A percentile compares a stretch with the other conserved stretches of the same genome.
These are phyloP conservation scores for Bombus confusus DNA, from an alignment of 1,140 invertebrate genomes.

Conservation along the genomic window DNA sequence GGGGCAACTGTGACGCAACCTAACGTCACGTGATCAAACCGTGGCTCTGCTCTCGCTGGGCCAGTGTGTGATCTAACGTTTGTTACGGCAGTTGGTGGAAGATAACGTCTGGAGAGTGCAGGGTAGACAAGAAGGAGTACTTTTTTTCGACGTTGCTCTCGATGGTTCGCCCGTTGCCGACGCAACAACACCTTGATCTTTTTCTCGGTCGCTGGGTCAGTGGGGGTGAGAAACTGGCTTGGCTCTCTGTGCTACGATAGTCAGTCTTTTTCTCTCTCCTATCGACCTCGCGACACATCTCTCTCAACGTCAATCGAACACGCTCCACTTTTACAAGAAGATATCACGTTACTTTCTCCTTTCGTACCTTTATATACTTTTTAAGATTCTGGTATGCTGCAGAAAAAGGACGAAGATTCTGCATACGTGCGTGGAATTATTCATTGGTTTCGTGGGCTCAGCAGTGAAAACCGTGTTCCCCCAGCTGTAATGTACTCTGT, in stretches of 20 bases:
- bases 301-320: conserved; percentile 17
- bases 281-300: conserved; percentile 77
- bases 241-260: conserved; percentile 79
- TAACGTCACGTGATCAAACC: conserved; percentile 72
- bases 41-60: conserved; percentile 77
- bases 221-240: conserved; percentile 83
- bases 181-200: conserved; percentile 40
- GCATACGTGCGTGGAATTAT: neutral
- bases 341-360: neutral
- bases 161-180: conserved; percentile 14
- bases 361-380: neutral
- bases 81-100: conserved; percentile 76
- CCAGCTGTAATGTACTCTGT: conserved; percentile 72
- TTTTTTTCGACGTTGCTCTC: conserved; percentile 8
- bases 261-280: conserved; percentile 84
- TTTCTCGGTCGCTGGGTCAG: conserved; percentile 77
- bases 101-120: conserved; percentile 65
- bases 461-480: conserved; percentile 81
- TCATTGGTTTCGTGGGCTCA: conserved; percentile 67
- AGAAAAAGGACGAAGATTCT: neutral
- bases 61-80: conserved; percentile 82
- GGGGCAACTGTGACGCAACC: conserved; percentile 71
- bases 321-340: conserved; percentile 1
- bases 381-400: too few relatives aligned
- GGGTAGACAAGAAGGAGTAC: conserved; percentile 39